Conservation (phyloP, 1,140 invertebrate species). For the Berghia stephanieae region DNA sequence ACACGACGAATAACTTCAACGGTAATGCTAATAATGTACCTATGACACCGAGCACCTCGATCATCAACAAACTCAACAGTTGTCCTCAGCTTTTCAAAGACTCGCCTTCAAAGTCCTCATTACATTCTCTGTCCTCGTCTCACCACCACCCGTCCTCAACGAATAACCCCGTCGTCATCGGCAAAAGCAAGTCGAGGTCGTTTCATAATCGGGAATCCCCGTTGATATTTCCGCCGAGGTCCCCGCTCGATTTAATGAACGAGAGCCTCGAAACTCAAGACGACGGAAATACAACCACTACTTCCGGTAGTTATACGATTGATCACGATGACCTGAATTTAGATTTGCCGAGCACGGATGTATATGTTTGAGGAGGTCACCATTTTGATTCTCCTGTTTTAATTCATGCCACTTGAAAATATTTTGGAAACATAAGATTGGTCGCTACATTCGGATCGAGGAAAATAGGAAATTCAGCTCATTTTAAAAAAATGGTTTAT, state of each 20-base stretch:
- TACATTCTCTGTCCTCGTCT: too few relatives aligned
- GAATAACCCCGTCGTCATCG: not conserved
- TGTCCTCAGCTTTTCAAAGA: constrained; percentile 11
- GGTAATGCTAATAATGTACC: too few relatives aligned
- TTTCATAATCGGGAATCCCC: not conserved
- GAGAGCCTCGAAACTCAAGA: not conserved
- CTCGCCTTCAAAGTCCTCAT: too few relatives aligned
- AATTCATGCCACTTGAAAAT: too few relatives aligned
- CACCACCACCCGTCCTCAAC: not conserved
- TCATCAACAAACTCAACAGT: not conserved
- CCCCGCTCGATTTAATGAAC: not conserved
- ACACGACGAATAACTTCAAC: too few relatives aligned
- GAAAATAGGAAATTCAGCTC: too few relatives aligned
- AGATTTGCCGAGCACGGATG: constrained; percentile 2
- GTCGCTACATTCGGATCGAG: too few relatives aligned
- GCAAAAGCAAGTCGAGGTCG: not conserved
- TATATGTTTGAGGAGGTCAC: constrained; percentile 21
- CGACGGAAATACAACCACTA: constrained; percentile 16
- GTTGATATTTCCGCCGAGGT: not conserved
- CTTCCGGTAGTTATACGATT: constrained; percentile 15
- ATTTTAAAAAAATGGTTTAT: too few relatives aligned
- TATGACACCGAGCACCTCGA: not conserved
- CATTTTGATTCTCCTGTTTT: too few relatives aligned
- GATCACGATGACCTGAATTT: not conserved
- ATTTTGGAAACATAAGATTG: too few relatives aligned